Evolutionary conservation across 30 jellyfish, hydroid and myxozoan genomes (phyloP), one percentile per base, ranked within the genome.

Genomic region (Catostylus mosaicus): DNA sequence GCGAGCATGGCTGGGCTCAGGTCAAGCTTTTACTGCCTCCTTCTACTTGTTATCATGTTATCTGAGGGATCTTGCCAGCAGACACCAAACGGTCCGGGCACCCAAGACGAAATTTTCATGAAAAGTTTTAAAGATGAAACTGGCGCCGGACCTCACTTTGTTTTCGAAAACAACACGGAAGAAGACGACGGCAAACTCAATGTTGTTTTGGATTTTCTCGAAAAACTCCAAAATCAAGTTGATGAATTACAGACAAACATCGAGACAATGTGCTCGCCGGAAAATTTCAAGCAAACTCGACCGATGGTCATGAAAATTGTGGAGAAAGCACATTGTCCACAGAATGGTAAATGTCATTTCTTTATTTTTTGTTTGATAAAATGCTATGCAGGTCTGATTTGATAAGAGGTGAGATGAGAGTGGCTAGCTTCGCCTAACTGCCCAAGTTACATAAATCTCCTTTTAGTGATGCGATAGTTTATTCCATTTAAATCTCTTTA

Each of bases 241-340:
- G 32, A 50, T 19, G 64, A 48, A 22, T 20, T 72, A 37, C 67
- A 37, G 36, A 72, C 54, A 14, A 72, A 72, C n/a, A 70, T 72
- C 18, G 83, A 72, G 26, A 72, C 67, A 23, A 22, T 72, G 51
- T 40, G 67, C n/a, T 24, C 70, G 20, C 23, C 67, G 7, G 83
- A 43, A 46, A 45, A 72, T 23, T 12, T 33, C 26, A 30, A 4
- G 54, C 69, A 37, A 30, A 46, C 27, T 4, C 27, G 24, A 51
- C 83, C 83, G 22, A 52, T 45, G 1, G 69, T 72, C 8, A 19
- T 72, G 31, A 40, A 32, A 61, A 51, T 72, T 51, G n/a, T 72
- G 52, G 70, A 50, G 36, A 72, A 72, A 72, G 50, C 40, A 37
- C 35, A 72, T 22, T 72, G 83, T 59, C 67, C 52, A 26, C 68